Conservation (phyloP, 2,113 vertebrate genomes). For the Calonectris borealis region DNA sequence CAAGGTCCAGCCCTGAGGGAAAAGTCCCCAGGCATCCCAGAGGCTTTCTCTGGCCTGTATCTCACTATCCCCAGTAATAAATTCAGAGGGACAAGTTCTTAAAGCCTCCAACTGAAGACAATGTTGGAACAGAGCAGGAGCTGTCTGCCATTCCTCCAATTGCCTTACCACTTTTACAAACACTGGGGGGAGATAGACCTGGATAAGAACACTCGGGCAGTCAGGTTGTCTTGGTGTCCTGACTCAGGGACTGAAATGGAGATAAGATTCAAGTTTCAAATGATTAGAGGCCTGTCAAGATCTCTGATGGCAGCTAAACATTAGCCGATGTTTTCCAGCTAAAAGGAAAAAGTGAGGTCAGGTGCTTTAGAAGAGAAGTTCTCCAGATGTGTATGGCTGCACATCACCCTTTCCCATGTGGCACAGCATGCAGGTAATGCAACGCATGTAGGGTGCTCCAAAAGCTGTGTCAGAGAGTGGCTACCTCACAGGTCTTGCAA, state of each 20-base stretch:
- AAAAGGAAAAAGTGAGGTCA: neutral
- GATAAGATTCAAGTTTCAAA: neutral
- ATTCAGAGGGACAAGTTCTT: neutral
- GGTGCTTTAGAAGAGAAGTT: neutral
- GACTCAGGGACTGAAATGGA: neutral
- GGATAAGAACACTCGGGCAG: neutral
- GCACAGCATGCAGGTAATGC: neutral
- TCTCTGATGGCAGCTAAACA: neutral
- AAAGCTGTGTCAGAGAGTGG: neutral
- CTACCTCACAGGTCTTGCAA: conserved; percentile 35
- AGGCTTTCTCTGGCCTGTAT: neutral
- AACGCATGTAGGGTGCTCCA: rapidly evolving
- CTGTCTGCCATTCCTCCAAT: neutral
- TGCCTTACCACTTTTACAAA: neutral
- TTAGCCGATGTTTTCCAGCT: neutral
- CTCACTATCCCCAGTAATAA: neutral
- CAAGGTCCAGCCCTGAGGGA: neutral
- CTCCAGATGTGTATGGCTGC: neutral
- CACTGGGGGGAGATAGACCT: neutral
- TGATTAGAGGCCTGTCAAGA: neutral
- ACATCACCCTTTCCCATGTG: neutral
- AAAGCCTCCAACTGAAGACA: neutral
- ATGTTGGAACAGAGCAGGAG: neutral
- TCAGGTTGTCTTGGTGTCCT: neutral
- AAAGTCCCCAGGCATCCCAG: neutral